A percentile compares a stretch with the other conserved stretches of the same genome.
Conservation (phyloP, 2,113 vertebrate species). For the Boleophthalmus pectinirostris region DNA sequence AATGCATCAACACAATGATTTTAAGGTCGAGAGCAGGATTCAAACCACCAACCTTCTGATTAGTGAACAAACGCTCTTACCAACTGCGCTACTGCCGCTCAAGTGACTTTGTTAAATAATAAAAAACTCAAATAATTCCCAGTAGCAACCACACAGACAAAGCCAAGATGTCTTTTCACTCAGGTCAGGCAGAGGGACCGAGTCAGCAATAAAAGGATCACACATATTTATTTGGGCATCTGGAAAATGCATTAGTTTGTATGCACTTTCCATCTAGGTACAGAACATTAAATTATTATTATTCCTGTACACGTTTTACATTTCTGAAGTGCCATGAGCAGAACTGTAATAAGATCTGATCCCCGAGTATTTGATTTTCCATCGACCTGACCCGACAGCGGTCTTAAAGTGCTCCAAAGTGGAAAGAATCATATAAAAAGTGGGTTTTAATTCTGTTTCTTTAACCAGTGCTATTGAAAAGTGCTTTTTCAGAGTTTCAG, state of each 20-base stretch:
- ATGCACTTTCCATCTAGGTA: neutral
- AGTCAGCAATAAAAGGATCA: neutral
- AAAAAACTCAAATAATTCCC: too few species aligned
- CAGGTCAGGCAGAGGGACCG: neutral
- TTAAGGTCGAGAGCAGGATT: too few species aligned
- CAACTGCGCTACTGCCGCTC: too few species aligned
- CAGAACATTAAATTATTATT: neutral
- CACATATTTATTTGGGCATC: neutral
- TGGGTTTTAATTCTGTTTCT: neutral
- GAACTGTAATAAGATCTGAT: slow-evolving; percentile 1
- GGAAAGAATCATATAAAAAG: slow-evolving; percentile 34
- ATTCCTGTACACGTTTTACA: neutral
- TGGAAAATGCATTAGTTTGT: neutral
- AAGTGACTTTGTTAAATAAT: too few species aligned
- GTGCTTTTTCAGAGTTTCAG: slow-evolving; percentile 17
- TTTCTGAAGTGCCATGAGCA: slow-evolving; percentile 5
- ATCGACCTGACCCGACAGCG: neutral
- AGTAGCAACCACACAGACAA: too few species aligned
- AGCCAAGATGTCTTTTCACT: neutral
- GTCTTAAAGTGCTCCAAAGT: slow-evolving; percentile 1
- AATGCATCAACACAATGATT: too few species aligned
- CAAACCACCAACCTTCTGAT: too few species aligned
- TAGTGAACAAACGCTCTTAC: too few species aligned
- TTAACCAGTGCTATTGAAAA: slow-evolving; percentile 22
- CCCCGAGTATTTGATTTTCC: slow-evolving; percentile 23